Evolutionary conservation across 2,888 invertebrate species (phyloP).

Genomic region (Zhuqinia jingwanae): DNA sequence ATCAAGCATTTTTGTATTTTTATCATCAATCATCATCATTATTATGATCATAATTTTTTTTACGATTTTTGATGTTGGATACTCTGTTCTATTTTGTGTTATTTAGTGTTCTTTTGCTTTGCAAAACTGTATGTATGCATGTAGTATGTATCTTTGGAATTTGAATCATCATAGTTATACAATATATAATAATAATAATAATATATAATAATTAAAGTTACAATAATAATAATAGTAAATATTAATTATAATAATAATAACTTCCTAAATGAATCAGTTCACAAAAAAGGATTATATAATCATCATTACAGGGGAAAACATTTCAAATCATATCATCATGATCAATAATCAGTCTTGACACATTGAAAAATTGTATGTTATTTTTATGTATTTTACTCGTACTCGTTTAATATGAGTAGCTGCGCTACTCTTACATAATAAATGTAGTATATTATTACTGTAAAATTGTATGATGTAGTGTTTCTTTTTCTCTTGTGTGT

Average conservation of each 20-base stretch:
- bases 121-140: conserved; percentile 43
- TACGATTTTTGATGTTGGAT: conserved; percentile 59
- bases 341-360: conserved; percentile 79
- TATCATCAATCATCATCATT: conserved; percentile 59
- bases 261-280: conserved; percentile 75
- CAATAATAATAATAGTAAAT: conserved; percentile 40
- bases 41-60: conserved; percentile 35
- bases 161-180: conserved; percentile 75
- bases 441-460: not conserved
- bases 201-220: conserved; percentile 25
- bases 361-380: conserved; percentile 66
- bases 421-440: conserved; percentile 60
- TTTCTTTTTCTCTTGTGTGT: not conserved
- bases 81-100: conserved; percentile 58
- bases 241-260: conserved; percentile 50
- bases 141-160: conserved; percentile 74
- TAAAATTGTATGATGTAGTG: conserved; percentile 41
- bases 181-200: conserved; percentile 31
- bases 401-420: conserved; percentile 66
- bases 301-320: conserved; percentile 63
- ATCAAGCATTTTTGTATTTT: conserved; percentile 71
- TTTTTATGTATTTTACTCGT: conserved; percentile 61
- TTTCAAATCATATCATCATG: conserved; percentile 77
- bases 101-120: conserved; percentile 51
- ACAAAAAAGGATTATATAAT: conserved; percentile 68